Conservation (phyloP, 2,113 vertebrate genomes). For the Etheostoma cragini region DNA sequence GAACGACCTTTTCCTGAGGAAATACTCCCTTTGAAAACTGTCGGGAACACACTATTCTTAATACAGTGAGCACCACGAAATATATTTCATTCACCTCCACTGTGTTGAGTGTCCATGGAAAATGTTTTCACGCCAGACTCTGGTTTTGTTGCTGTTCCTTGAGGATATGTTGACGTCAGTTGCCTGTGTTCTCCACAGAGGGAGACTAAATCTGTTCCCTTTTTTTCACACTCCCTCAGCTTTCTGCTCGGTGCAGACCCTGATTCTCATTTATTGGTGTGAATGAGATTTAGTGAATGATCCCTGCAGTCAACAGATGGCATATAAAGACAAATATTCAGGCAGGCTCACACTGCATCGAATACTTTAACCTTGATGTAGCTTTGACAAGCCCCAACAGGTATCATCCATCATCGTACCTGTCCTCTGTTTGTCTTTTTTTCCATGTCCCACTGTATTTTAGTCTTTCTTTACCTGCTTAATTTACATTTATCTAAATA, state of each 20-base stretch:
- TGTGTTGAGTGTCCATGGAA: neutral
- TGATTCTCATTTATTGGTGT: constrained; percentile 35
- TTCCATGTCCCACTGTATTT: neutral
- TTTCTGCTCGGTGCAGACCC: constrained; percentile 34
- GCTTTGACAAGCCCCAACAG: constrained; percentile 2
- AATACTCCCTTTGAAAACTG: no score
- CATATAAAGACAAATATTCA: constrained; percentile 46
- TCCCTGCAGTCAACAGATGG: constrained; percentile 75
- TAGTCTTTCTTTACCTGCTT: neutral
- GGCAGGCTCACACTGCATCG: constrained; percentile 36
- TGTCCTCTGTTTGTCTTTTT: neutral
- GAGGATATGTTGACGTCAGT: constrained; percentile 48
- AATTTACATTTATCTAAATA: neutral
- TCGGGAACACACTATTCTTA: no score
- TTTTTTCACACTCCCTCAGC: constrained; percentile 61
- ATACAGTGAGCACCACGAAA: no score
- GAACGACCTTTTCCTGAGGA: neutral
- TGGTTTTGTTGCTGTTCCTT: constrained; percentile 13
- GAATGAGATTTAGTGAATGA: constrained; percentile 51
- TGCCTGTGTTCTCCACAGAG: constrained; percentile 37
- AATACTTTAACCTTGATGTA: constrained; percentile 61
- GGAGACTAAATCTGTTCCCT: constrained; percentile 43
- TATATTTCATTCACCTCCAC: no score
- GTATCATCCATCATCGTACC: neutral
- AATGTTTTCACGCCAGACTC: neutral